phyloP scores from a whole-genome alignment of 2,888 invertebrate species.

The Eremobia ochroleuca region DNA sequence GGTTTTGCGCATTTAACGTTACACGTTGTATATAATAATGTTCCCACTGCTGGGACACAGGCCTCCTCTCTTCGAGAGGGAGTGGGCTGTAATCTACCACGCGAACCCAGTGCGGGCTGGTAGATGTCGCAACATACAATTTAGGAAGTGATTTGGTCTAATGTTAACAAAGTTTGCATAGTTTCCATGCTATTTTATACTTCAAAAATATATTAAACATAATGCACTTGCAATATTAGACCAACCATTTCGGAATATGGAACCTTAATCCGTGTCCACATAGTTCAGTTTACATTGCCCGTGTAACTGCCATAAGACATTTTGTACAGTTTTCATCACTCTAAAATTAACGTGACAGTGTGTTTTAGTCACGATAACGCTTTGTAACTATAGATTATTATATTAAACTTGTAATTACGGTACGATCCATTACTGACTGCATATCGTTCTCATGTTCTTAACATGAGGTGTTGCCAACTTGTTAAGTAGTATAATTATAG shows the following conservation, averaged over 20 bases:
- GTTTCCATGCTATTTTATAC: neutral
- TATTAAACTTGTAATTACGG: neutral
- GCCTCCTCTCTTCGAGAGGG: neutral
- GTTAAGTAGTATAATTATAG: constrained; percentile 7
- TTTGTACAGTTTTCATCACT: neutral
- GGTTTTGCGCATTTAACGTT: too few relatives aligned
- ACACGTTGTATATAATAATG: too few relatives aligned
- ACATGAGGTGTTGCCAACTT: constrained; percentile 39
- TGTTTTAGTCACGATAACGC: constrained; percentile 16
- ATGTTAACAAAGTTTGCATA: neutral
- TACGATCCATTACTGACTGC: constrained; percentile 20
- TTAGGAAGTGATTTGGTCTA: neutral
- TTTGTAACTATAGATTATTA: constrained; percentile 7
- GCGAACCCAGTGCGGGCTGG: neutral
- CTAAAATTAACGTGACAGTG: constrained; percentile 16
- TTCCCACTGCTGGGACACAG: neutral
- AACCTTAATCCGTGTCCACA: neutral
- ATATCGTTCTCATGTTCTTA: constrained; percentile 13
- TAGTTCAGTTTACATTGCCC: constrained; percentile 9
- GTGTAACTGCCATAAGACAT: neutral
- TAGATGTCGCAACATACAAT: neutral
- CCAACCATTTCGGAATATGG: neutral
- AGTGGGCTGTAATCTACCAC: neutral
- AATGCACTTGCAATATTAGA: neutral
- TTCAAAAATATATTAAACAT: neutral